Evolutionary conservation across 2,888 invertebrate species (phyloP), one percentile per base, ranked within the genome.

Genomic region (Amblyjoppa proteus): DNA sequence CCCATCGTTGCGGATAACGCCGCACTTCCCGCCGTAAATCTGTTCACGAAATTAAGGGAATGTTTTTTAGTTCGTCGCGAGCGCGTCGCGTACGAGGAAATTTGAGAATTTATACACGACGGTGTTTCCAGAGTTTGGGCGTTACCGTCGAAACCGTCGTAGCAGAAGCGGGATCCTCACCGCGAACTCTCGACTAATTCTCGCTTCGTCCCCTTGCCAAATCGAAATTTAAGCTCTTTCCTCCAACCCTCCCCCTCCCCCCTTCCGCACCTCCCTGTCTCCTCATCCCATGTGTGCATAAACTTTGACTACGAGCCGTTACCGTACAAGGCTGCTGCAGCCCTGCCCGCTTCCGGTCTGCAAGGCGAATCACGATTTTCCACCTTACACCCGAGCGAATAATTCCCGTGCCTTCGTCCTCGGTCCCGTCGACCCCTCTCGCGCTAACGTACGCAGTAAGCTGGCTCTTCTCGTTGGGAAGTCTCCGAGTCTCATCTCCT

Each of bases 271-370:
- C 31, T 1, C 61, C 11, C 31, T 2, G 41, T 61, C 25, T 13
- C 11, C 61, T 31, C 61, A 61, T 31, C 28, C 64, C 34, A 11
- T 28, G 64, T 68, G 25, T 38, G 20, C 81, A 38, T n/a, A 45
- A 81, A 81, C 70, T 70, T 81, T 41, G 16, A 34, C 61, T 38
- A 66, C 51, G 66, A 66, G 25, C 34, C 38, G 53, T 45, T 68
- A 53, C 76, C 38, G 34, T 41, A 5, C 66, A 13, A 6, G 3
- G 25, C 53, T 28, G 66, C 16, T 41, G 73, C 41, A 20, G 28
- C 20, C 16, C 20, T 28, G 58, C 41, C 64, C 28, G 31, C 76
- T 64, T 71, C 31, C 31, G 31, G 76, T 76, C 61, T 61, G 64
- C 64, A 20, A 61, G 25, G 38, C 49, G 70, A 64, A 9, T 61